Percentiles rank a stretch among this genome's conserved stretches.
Evolutionary conservation across 2,888 invertebrate species (phyloP).

Genomic region (Salticus scenicus): DNA sequence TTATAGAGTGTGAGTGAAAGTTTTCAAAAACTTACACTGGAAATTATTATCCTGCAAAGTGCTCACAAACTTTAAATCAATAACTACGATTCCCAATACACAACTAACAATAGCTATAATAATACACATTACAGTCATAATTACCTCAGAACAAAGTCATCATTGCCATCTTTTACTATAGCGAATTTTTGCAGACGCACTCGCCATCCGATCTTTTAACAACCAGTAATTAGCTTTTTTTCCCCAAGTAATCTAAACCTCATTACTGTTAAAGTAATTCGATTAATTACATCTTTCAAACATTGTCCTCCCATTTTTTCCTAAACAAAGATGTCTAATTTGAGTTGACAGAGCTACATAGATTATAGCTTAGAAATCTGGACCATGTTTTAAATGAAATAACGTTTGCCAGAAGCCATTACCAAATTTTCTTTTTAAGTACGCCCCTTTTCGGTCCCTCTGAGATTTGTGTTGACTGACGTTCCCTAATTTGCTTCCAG

Average conservation of each 20-base stretch:
- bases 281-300: slow-evolving; percentile 12
- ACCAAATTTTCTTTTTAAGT: background rate
- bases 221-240: slow-evolving; percentile 12
- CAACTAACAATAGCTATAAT: background rate
- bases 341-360: background rate
- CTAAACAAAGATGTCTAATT: background rate
- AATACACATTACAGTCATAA: background rate
- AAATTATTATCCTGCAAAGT: background rate
- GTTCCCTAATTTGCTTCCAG: background rate
- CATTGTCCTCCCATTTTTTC: background rate
- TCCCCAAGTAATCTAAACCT: background rate
- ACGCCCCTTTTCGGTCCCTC: background rate
- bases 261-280: background rate
- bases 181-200: background rate
- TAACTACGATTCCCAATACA: background rate
- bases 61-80: background rate
- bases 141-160: background rate
- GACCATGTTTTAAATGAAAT: background rate
- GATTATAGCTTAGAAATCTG: background rate
- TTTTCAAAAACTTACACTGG: background rate
- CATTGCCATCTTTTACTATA: background rate
- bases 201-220: background rate
- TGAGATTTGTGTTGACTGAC: background rate
- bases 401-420: background rate
- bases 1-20: background rate